Percentiles rank a stretch among this genome's conserved stretches.
These are phyloP conservation scores for Nowickia ferox DNA, from an alignment of 2,888 invertebrate species.

Conservation along the genomic window DNA sequence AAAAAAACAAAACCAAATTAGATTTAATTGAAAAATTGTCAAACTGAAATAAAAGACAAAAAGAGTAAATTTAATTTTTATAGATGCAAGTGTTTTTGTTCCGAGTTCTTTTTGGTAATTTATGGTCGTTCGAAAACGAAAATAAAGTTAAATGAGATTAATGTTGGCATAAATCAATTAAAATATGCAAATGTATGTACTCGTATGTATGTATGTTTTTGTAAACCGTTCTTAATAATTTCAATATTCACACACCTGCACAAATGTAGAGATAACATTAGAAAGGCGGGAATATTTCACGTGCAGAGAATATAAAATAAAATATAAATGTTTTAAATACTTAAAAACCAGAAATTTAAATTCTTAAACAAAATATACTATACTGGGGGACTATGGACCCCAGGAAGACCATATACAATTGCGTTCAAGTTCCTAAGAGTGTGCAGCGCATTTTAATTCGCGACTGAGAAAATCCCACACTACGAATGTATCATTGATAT, in stretches of 20 bases:
- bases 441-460: no score
- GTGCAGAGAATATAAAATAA: neutral
- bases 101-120: constrained; percentile 16
- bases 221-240: constrained; percentile 23
- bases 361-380: no score
- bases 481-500: no score
- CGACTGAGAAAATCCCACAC: no score
- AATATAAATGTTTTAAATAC: constrained; percentile 4
- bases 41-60: constrained; percentile 21
- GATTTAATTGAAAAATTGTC: constrained; percentile 56
- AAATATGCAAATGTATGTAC: constrained; percentile 16
- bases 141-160: constrained; percentile 55
- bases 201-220: constrained; percentile 24
- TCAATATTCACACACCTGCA: constrained; percentile 11
- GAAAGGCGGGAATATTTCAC: constrained; percentile 23
- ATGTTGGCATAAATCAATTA: constrained; percentile 65
- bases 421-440: no score
- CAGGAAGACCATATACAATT: no score
- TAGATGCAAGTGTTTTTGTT: constrained; percentile 17
- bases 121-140: constrained; percentile 11
- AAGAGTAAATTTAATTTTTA: constrained; percentile 15
- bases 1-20: constrained; percentile 23
- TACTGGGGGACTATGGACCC: no score
- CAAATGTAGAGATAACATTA: neutral
- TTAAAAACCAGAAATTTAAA: neutral